phyloP scores from a whole-genome alignment of 2,797 vertebrate species.

The Eulemur albifrons region DNA sequence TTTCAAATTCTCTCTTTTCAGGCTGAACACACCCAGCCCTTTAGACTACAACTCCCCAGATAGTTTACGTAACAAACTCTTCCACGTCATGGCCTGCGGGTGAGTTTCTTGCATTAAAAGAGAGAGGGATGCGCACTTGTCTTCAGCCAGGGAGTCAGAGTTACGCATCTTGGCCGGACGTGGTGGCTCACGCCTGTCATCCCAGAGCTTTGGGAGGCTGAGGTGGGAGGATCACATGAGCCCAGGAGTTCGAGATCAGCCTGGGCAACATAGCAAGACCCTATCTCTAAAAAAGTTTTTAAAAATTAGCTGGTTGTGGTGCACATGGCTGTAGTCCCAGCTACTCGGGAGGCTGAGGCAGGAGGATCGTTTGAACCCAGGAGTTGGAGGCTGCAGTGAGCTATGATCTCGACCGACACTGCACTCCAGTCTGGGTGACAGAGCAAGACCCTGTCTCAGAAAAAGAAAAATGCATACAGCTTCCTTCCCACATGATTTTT shows the following conservation, averaged over 20 bases:
- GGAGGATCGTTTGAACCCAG: not conserved
- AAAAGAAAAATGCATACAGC: not conserved
- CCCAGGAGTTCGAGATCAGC: not conserved
- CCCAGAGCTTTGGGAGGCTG: not conserved
- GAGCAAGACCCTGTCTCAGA: not conserved
- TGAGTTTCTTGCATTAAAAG: not conserved
- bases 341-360: not conserved
- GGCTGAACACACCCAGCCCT: not conserved
- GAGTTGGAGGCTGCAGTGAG: not conserved
- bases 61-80: not conserved
- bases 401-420: not conserved
- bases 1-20: not conserved
- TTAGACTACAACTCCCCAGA: not conserved
- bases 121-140: not conserved
- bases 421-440: not conserved
- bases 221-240: not conserved
- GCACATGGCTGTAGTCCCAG: not conserved
- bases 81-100: not conserved
- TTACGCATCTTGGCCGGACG: rapidly evolving
- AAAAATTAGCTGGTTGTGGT: too few species aligned
- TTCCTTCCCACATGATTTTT: not conserved
- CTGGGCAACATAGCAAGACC: not conserved
- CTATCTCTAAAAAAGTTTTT: not conserved
- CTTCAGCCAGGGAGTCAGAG: not conserved
- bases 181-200: not conserved